These are phyloP conservation scores for Sinocyclocheilus grahami DNA, from an alignment of 2,113 vertebrate genomes.

Conservation along the genomic window DNA sequence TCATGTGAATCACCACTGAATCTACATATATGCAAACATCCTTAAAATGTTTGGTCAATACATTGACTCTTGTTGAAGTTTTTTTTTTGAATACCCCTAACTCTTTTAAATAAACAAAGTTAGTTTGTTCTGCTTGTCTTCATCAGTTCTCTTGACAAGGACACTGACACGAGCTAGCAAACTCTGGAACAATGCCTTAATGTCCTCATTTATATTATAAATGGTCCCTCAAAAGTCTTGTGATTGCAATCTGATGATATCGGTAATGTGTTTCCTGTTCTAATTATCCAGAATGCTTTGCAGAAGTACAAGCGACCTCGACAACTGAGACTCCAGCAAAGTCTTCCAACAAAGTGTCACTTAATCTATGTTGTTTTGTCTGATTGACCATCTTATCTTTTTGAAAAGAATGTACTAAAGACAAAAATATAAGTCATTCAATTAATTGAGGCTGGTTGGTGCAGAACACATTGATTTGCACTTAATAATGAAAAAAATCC, in stretches of 20 bases:
- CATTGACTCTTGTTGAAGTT: no score
- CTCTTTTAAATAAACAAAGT: background rate
- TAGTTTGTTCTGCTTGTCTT: background rate
- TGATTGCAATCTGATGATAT: constrained; percentile 26
- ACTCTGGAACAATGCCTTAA: background rate
- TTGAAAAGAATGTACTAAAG: background rate
- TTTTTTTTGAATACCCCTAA: background rate
- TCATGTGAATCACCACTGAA: no score
- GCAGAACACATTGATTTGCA: constrained; percentile 32
- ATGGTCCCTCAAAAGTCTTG: constrained; percentile 10
- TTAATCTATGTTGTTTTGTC: background rate
- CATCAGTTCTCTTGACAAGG: background rate
- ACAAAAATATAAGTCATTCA: background rate
- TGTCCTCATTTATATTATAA: constrained; percentile 36
- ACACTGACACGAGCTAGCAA: background rate
- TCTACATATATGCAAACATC: no score
- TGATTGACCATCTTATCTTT: background rate
- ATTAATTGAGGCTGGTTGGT: background rate
- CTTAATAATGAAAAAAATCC: constrained; percentile 31
- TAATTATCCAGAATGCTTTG: constrained; percentile 38
- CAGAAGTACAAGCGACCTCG: background rate
- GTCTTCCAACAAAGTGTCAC: background rate
- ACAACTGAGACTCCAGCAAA: background rate
- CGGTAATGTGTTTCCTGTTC: constrained; percentile 27
- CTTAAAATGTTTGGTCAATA: no score